Percentiles rank a stretch among this genome's conserved stretches.
These are phyloP conservation scores for Tachysurus vachellii DNA, from an alignment of 2,113 vertebrate species.

Conservation along the genomic window DNA sequence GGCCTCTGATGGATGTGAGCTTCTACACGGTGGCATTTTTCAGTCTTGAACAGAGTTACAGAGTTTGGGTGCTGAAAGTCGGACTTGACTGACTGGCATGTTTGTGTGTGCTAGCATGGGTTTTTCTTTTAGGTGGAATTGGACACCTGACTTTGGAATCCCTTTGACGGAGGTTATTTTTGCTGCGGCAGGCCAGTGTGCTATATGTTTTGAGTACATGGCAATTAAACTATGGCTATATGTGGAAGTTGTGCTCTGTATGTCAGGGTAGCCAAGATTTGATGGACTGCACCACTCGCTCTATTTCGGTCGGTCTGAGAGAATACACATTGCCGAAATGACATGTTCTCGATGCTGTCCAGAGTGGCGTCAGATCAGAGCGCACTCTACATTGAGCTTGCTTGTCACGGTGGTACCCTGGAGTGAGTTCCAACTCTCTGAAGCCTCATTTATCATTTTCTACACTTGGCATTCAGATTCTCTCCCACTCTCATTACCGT, in stretches of 20 bases:
- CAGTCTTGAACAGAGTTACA: slow-evolving; percentile 44
- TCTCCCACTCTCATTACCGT: slow-evolving; percentile 3
- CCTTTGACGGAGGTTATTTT: neutral
- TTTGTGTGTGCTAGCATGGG: neutral
- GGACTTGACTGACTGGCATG: slow-evolving; percentile 10
- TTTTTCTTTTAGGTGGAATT: neutral
- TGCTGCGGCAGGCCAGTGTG: neutral
- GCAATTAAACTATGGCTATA: neutral
- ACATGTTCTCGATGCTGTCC: slow-evolving; percentile 19
- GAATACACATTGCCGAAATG: neutral
- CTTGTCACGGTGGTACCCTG: neutral
- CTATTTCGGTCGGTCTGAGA: neutral
- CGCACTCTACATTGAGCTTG: neutral
- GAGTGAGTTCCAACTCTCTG: slow-evolving; percentile 21
- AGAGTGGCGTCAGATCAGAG: neutral
- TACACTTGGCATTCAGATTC: slow-evolving; percentile 8
- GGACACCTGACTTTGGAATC: neutral
- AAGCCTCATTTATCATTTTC: slow-evolving; percentile 16
- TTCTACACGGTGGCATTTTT: slow-evolving; percentile 30
- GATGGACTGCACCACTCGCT: neutral
- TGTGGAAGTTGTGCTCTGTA: neutral
- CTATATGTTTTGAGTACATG: neutral
- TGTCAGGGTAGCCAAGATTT: neutral
- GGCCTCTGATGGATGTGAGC: slow-evolving; percentile 29
- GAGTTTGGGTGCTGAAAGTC: neutral